These are phyloP conservation scores for Thymelicus acteon DNA, from an alignment of 2,888 invertebrate species.

Conservation along the genomic window DNA sequence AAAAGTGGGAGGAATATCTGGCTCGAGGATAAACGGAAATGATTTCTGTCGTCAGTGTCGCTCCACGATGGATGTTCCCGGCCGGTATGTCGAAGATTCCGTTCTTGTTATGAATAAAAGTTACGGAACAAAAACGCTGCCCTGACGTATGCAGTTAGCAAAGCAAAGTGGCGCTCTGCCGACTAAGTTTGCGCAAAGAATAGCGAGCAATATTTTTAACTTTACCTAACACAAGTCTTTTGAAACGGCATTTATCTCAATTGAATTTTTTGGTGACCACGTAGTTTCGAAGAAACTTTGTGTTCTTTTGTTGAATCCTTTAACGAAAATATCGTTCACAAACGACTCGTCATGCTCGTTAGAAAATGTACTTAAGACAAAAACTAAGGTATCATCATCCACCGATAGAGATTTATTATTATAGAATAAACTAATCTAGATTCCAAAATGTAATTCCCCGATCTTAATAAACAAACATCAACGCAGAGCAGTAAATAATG, in stretches of 20 bases:
- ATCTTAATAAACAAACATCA: conserved; percentile 6
- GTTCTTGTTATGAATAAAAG: conserved; percentile 38
- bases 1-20: conserved; percentile 79
- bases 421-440: too few relatives aligned
- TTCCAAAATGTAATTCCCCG: background rate
- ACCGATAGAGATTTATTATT: background rate
- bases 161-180: conserved; percentile 9
- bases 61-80: conserved; percentile 36
- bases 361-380: background rate
- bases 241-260: conserved; percentile 32
- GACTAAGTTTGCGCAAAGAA: conserved; percentile 33
- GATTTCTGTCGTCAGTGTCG: conserved; percentile 67
- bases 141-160: conserved; percentile 32
- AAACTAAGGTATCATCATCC: background rate
- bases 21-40: conserved; percentile 74
- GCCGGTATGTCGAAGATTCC: conserved; percentile 33
- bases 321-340: background rate
- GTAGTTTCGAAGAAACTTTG: conserved; percentile 15
- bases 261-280: conserved; percentile 18
- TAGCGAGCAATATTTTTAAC: conserved; percentile 28
- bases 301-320: background rate
- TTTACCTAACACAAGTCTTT: conserved; percentile 27
- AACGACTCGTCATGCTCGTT: background rate
- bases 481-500: conserved; percentile 16
- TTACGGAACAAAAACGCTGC: conserved; percentile 25